phyloP scores from a whole-genome alignment of 1,140 invertebrate species.

The Nylanderia fulva region DNA sequence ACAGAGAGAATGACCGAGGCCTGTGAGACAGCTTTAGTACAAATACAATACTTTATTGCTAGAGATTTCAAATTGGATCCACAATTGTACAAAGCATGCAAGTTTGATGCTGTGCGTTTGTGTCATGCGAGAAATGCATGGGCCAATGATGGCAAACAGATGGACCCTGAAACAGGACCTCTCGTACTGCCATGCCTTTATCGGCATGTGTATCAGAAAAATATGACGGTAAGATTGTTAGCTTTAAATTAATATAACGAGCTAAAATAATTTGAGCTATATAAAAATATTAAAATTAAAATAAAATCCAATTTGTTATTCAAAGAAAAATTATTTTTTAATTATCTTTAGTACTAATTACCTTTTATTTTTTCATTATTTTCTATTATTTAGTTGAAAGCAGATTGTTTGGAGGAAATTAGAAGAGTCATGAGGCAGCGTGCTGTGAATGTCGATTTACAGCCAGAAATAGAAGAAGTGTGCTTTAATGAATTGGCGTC shows the following conservation, averaged over 20 bases:
- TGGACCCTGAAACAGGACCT: constrained; percentile 91
- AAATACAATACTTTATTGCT: constrained; percentile 99
- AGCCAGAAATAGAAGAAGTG: constrained; percentile 96
- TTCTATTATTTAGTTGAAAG: constrained; percentile 85
- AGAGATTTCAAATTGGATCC: constrained; percentile 97
- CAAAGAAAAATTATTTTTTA: neutral
- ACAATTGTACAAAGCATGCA: constrained; percentile 94
- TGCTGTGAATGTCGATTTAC: constrained; percentile 95
- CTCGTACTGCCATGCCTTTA: constrained; percentile 97
- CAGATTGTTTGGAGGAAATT: constrained; percentile 92
- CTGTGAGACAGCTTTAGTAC: constrained; percentile 96
- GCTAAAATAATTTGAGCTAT: constrained; percentile 17
- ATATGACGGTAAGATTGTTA: constrained; percentile 86
- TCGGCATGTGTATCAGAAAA: constrained; percentile 92
- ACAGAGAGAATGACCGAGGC: constrained; percentile 93
- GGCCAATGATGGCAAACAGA: constrained; percentile 89
- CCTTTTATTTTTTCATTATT: neutral
- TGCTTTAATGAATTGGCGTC: constrained; percentile 95
- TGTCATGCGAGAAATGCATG: constrained; percentile 94
- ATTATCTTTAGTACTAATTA: neutral
- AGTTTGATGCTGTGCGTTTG: constrained; percentile 92
- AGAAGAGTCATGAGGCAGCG: constrained; percentile 96
- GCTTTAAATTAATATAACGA: too few species aligned
- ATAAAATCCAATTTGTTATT: constrained; percentile 3
- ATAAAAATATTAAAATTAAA: too few species aligned